phyloP scores from a whole-genome alignment of 2,113 vertebrate species.

The Burhinus oedicnemus region DNA sequence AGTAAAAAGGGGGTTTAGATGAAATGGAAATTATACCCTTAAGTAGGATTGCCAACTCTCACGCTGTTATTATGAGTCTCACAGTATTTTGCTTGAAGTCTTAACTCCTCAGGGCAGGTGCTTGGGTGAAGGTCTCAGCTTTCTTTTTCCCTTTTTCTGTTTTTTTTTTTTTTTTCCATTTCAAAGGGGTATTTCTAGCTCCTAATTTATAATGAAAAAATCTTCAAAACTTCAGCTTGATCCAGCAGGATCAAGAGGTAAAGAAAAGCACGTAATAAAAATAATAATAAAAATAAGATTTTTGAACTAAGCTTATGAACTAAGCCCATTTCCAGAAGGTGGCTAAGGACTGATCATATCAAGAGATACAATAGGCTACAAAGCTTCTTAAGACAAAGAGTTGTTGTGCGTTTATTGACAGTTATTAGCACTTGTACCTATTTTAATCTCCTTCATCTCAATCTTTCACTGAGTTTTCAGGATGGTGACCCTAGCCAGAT shows the following conservation, averaged over 20 bases:
- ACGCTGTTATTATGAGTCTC: conserved; percentile 5
- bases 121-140: neutral
- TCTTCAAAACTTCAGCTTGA: neutral
- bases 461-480: neutral
- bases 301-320: neutral
- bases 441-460: neutral
- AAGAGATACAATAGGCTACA: neutral
- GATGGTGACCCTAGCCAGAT: neutral
- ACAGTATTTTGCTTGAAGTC: neutral
- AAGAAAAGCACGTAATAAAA: neutral
- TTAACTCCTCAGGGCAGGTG: neutral
- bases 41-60: neutral
- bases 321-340: neutral
- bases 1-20: neutral
- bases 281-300: neutral
- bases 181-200: neutral
- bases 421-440: neutral
- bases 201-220: neutral
- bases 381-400: neutral
- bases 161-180: neutral
- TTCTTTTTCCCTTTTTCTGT: neutral
- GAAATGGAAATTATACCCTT: conserved; percentile 31
- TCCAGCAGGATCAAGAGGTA: neutral
- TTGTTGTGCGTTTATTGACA: neutral
- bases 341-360: neutral